Conservation (phyloP, 1,140 invertebrate species). For the Papilio dardanus region DNA sequence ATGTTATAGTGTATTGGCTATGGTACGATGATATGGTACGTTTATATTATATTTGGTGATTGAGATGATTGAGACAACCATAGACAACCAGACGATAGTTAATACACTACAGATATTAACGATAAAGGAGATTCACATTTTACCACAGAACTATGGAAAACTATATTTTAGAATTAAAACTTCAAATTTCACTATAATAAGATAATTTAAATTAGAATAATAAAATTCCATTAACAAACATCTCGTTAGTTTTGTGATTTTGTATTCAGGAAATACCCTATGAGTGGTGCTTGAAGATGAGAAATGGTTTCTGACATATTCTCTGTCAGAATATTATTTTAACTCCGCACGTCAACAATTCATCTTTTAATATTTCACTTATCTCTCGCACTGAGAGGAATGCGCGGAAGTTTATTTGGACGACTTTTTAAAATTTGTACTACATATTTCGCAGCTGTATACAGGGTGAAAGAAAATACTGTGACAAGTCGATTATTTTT, state of each 20-base stretch:
- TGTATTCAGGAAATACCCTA: constrained; percentile 42
- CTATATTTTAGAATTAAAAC: not conserved
- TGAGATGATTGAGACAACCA: too few relatives aligned
- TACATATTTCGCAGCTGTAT: not conserved
- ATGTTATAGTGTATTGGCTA: too few relatives aligned
- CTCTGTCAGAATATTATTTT: constrained; percentile 46
- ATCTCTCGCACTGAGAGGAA: constrained; percentile 20
- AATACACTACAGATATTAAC: too few relatives aligned
- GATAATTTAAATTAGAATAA: not conserved
- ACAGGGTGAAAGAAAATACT: constrained; percentile 11
- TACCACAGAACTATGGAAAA: too few relatives aligned
- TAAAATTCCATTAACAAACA: constrained; percentile 28
- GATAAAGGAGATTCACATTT: too few relatives aligned
- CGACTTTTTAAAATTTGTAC: not conserved
- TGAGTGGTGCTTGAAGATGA: constrained; percentile 45
- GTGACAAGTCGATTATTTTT: not conserved
- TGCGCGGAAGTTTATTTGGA: constrained; percentile 25
- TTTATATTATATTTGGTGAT: too few relatives aligned
- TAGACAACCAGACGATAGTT: too few relatives aligned
- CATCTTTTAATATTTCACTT: constrained; percentile 44
- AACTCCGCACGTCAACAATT: constrained; percentile 42
- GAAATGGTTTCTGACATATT: constrained; percentile 48
- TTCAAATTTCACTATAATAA: not conserved
- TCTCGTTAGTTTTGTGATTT: constrained; percentile 49
- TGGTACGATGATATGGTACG: too few relatives aligned